phyloP scores from a whole-genome alignment of 2,888 invertebrate species.

The Cryptus armator region DNA sequence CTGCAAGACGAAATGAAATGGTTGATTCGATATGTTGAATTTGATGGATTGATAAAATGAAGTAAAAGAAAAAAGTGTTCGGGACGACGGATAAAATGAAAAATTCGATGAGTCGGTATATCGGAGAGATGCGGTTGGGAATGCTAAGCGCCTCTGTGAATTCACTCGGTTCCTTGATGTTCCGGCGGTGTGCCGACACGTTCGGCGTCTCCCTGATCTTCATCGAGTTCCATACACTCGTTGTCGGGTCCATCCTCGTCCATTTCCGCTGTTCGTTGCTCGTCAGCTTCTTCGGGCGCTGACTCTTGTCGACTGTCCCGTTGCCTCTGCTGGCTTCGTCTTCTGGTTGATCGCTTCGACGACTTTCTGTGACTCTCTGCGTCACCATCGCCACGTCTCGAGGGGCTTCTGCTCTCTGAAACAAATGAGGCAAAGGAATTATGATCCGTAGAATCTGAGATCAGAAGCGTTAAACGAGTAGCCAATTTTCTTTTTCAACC shows the following conservation, averaged over 20 bases:
- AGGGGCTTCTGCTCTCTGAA: slow-evolving; percentile 57
- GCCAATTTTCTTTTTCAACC: slow-evolving; percentile 26
- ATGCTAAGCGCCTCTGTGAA: neutral
- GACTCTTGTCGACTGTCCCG: slow-evolving; percentile 56
- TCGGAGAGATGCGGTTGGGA: neutral
- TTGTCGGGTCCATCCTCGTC: slow-evolving; percentile 53
- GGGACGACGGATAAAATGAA: neutral
- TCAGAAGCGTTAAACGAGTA: neutral
- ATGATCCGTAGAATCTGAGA: neutral
- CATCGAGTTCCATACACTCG: slow-evolving; percentile 56
- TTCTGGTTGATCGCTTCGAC: slow-evolving; percentile 62
- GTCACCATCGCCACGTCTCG: slow-evolving; percentile 60
- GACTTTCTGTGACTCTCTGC: slow-evolving; percentile 53
- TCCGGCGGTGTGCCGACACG: slow-evolving; percentile 50
- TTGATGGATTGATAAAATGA: neutral
- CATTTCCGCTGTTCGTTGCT: slow-evolving; percentile 25
- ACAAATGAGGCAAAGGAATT: neutral
- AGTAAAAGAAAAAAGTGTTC: neutral
- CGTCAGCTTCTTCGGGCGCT: slow-evolving; percentile 48
- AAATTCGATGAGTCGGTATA: neutral
- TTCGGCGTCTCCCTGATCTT: slow-evolving; percentile 55
- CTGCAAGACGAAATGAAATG: neutral
- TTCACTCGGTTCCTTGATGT: slow-evolving; percentile 57
- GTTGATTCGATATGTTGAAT: neutral
- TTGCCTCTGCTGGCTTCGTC: slow-evolving; percentile 65